Base-by-base conservation (phyloP, 2,888 invertebrate species). In the Drosophila koepferae region DNA sequence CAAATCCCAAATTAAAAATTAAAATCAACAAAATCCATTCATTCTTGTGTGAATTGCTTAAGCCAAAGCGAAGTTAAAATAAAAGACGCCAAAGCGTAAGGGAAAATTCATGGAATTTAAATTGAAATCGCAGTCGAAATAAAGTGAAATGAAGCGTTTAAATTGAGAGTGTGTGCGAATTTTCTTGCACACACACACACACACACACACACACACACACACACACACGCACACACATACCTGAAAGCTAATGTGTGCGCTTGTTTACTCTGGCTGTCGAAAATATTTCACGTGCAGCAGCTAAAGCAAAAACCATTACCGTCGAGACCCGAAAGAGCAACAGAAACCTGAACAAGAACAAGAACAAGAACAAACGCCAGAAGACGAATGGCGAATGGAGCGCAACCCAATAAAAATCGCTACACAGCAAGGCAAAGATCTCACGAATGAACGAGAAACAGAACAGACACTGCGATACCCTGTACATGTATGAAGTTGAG, bases 111-210 rank as follows among this genome's bases (percentile, higher is more conserved):
- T 73, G 82, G 77, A 88, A 90, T 86, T 86, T 81, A 88, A 88
- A 90, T 88, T 90, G 90, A 88, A 88, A 90, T 90, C 90, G 81
- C 84, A 87, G 88, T 84, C 70, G 88, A 89, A 87, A 81, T 88
- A 88, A 90, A 89, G 79, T 88, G 90, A 88, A 88, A 85, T 89
- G 88, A 88, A 86, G 86, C 89, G 83, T 84, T 89, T 80, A 90
- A 86, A 80, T 77, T 80, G 72, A 67, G 72, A 64, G 71, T 67
- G 81, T 81, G 63, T 79, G 63, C 46, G 76, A 51, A 54, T 36
- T 34, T 63, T 44, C 40, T 48, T 41, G 58, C 51, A 41, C 51
- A 28, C 14, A 46, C 40, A 46, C 18, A 56, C 20, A 48, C n/a
- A 48, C 9, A 38, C 61, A 41, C 28, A 61, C 40, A 58, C 9